Percentiles rank a stretch among this genome's conserved stretches.
Conservation (phyloP, 2,888 invertebrate genomes). For the Melieria picta region DNA sequence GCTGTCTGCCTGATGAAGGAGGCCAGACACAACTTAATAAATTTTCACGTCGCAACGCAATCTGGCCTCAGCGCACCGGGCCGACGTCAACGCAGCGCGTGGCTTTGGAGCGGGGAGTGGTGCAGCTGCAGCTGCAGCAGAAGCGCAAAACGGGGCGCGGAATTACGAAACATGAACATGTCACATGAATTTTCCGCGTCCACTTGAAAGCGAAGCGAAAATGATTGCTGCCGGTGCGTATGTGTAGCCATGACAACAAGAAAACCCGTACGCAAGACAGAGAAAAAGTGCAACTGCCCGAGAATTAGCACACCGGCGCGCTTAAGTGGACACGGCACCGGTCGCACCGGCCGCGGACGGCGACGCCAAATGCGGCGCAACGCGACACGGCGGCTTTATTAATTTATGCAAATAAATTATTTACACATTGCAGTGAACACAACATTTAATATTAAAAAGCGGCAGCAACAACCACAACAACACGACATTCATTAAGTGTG, state of each 20-base stretch:
- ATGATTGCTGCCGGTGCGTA: background rate
- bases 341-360: no score
- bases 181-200: slow-evolving; percentile 13
- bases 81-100: no score
- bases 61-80: no score
- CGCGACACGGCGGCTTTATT: slow-evolving; percentile 37
- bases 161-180: background rate
- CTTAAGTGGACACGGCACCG: no score
- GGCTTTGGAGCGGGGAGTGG: no score
- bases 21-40: no score
- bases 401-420: slow-evolving; percentile 62
- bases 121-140: no score
- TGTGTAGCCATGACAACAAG: no score
- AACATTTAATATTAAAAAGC: slow-evolving; percentile 29
- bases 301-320: background rate
- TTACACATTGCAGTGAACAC: slow-evolving; percentile 49
- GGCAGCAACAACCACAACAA: slow-evolving; percentile 25
- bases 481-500: slow-evolving; percentile 17
- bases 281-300: background rate
- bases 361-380: no score
- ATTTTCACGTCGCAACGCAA: background rate
- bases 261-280: background rate
- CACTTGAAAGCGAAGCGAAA: background rate
- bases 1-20: no score
- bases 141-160: background rate